Evolutionary conservation across 2,888 invertebrate genomes (phyloP).

Genomic region (Drosophila anomalipes): DNA sequence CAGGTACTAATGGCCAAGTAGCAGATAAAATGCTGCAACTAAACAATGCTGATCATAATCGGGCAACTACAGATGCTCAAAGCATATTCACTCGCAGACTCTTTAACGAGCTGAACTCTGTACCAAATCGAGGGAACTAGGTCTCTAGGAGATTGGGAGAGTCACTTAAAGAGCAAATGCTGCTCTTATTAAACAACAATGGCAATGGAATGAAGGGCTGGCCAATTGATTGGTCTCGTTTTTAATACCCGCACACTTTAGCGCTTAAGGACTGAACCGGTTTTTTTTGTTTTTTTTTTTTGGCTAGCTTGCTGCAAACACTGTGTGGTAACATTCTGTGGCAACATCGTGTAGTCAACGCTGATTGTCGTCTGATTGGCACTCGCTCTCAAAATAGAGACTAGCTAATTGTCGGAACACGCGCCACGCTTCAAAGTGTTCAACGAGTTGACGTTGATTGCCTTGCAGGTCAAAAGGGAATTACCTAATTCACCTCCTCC

Average conservation of each 20-base stretch:
- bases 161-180: slow-evolving; percentile 47
- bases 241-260: slow-evolving; percentile 54
- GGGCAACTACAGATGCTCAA: slow-evolving; percentile 55
- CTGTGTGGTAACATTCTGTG: slow-evolving; percentile 57
- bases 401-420: slow-evolving; percentile 67
- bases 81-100: slow-evolving; percentile 16
- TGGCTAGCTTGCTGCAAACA: slow-evolving; percentile 3
- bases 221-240: slow-evolving; percentile 70
- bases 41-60: slow-evolving; percentile 78
- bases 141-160: slow-evolving; percentile 14
- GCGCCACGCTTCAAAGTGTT: slow-evolving; percentile 57
- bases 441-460: slow-evolving; percentile 41
- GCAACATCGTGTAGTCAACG: slow-evolving; percentile 48
- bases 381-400: slow-evolving; percentile 47
- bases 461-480: slow-evolving; percentile 38
- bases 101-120: slow-evolving; percentile 65
- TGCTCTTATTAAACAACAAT: slow-evolving; percentile 53
- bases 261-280: slow-evolving; percentile 29
- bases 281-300: slow-evolving; percentile 3
- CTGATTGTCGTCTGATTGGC: slow-evolving; percentile 70
- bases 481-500: slow-evolving; percentile 35
- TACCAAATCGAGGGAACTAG: slow-evolving; percentile 34
- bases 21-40: slow-evolving; percentile 43
- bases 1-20: slow-evolving; percentile 61
- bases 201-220: slow-evolving; percentile 51